A percentile compares a stretch with the other conserved stretches of the same genome.
Evolutionary conservation across 2,113 vertebrate species (phyloP).

Genomic region (Gallinago media): DNA sequence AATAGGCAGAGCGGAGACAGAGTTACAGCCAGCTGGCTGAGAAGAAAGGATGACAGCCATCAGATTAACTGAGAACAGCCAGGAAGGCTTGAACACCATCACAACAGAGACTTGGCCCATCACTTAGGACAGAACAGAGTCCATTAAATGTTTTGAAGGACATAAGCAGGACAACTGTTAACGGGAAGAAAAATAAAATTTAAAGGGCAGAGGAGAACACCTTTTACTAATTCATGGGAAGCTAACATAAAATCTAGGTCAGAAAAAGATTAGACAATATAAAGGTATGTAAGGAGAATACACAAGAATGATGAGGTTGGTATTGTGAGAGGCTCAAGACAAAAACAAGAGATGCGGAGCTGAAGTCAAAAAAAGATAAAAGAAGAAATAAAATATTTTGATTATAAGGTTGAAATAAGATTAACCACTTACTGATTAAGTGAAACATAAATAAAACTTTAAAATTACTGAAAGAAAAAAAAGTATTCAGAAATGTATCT

Average conservation of each 20-base stretch:
- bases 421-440: neutral
- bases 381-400: neutral
- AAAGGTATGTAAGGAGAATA: neutral
- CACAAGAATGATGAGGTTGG: neutral
- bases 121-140: neutral
- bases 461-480: neutral
- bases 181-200: neutral
- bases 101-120: slow-evolving; percentile 29
- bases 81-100: neutral
- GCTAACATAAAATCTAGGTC: neutral
- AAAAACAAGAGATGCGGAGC: neutral
- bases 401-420: neutral
- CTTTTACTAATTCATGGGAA: neutral
- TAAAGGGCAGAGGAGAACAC: neutral
- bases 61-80: slow-evolving; percentile 39
- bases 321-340: neutral
- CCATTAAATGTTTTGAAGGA: neutral
- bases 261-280: neutral
- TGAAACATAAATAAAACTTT: neutral
- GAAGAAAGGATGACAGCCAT: neutral
- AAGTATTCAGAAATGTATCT: neutral
- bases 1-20: neutral
- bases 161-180: neutral
- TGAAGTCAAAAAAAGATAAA: neutral
- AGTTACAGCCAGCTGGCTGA: slow-evolving; percentile 54